Base-by-base conservation (phyloP, 1,140 invertebrate species). In the Drosophila sechellia region DNA sequence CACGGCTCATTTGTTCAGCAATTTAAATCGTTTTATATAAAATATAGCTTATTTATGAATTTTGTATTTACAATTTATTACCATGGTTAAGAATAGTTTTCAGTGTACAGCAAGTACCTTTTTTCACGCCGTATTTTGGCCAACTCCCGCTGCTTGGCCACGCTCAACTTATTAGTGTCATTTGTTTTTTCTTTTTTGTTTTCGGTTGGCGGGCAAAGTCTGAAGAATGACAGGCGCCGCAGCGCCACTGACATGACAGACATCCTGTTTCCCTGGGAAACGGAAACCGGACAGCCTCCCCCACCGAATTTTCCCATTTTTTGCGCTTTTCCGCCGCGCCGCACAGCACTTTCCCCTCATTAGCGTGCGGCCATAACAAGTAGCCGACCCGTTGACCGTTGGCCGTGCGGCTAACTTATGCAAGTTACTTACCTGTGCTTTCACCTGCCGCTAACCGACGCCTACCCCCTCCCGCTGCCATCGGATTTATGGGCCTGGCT, bases 81-180 rank as follows among this genome's bases (percentile, higher is more conserved):
- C 0, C 3, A 22, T 22, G 3, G 20, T 2, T 3, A 22, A 20
- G n/a, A 31, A 31, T 31, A 31, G 31, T 31, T 31, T 13, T 3
- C 13, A 49, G 15, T 63, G 31, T 11, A 31, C 12, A 10, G 8
- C 40, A 13, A 17, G 10, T 13, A 11, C 22, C 1, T 8, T 8
- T 12, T 20, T 35, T 66, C 5, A 6, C 27, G 22, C 31, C 20
- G 17, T 15, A 22, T 53, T 46, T 37, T 15, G 40, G 39, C 13
- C 46, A 27, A 20, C 25, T 63, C 59, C 20, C n/a, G 34, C 35
- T 25, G 43, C 40, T 46, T 12, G 42, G 34, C 42, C 66, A 70
- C 50, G 50, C 64, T 69, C 25, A 77, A 76, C 49, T 77, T 77
- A 77, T 77, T 77, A 69, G 74, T 69, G 73, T 77, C 75, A 77